Evolutionary conservation across 2,888 invertebrate genomes (phyloP).

Genomic region (Cataglyphis albicans): DNA sequence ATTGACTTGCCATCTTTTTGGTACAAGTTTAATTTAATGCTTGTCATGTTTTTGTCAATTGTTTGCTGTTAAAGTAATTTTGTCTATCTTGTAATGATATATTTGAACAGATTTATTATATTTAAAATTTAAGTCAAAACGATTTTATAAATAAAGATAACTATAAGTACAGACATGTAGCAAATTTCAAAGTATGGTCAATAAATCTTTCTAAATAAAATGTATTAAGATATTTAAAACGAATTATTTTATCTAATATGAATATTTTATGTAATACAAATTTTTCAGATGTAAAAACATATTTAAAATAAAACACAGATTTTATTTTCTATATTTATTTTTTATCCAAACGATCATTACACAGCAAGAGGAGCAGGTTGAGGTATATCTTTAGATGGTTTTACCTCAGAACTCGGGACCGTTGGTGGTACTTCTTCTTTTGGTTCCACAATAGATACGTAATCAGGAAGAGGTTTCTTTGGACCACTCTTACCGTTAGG

Average conservation of each 20-base stretch:
- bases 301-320: conserved; percentile 9
- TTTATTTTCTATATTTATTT: conserved; percentile 69
- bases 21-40: conserved; percentile 28
- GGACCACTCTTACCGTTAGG: conserved; percentile 99
- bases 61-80: not conserved
- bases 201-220: conserved; percentile 45
- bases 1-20: not conserved
- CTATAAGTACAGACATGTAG: conserved; percentile 11
- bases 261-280: not conserved
- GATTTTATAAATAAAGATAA: conserved; percentile 34
- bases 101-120: conserved; percentile 3
- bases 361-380: conserved; percentile 87
- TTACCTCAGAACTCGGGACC: conserved; percentile 92
- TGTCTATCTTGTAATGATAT: not conserved
- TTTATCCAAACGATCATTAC: conserved; percentile 75
- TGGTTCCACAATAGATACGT: conserved; percentile 98
- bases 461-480: conserved; percentile 98
- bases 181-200: not conserved
- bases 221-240: not conserved
- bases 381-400: conserved; percentile 88
- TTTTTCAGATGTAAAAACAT: not conserved
- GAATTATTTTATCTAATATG: not conserved
- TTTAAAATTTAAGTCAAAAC: conserved; percentile 1
- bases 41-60: conserved; percentile 3
- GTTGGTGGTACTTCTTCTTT: conserved; percentile 95